Evolutionary conservation across 1,140 invertebrate genomes (phyloP).

Genomic region (Bombus soroeensis): DNA sequence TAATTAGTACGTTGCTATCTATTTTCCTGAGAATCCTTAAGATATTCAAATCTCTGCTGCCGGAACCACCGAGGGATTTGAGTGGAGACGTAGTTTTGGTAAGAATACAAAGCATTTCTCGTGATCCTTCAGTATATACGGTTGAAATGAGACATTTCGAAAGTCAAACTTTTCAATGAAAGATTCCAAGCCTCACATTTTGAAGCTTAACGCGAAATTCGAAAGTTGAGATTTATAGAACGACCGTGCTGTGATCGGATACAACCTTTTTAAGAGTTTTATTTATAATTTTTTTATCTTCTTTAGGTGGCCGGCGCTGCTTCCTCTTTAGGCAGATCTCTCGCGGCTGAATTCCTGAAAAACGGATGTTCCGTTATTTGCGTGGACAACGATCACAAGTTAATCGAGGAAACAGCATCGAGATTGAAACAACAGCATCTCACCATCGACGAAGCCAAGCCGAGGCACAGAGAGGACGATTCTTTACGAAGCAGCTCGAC

Average conservation of each 20-base stretch:
- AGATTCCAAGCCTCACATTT: rapidly evolving
- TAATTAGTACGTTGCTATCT: slow-evolving; percentile 70
- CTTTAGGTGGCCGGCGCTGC: slow-evolving; percentile 76
- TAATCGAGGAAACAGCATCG: slow-evolving; percentile 63
- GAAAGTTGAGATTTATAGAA: no score
- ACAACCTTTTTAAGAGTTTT: neutral
- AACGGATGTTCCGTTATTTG: slow-evolving; percentile 78
- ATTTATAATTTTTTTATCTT: neutral
- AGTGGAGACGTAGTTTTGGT: slow-evolving; percentile 77
- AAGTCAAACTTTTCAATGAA: neutral
- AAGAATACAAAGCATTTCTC: slow-evolving; percentile 19
- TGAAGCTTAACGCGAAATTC: neutral
- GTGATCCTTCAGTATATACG: no score
- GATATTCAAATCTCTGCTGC: slow-evolving; percentile 72
- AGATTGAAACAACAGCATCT: slow-evolving; percentile 60
- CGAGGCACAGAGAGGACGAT: slow-evolving; percentile 55
- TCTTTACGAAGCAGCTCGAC: neutral
- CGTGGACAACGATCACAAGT: slow-evolving; percentile 70
- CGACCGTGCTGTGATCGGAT: no score
- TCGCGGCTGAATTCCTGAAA: slow-evolving; percentile 76
- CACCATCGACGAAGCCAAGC: slow-evolving; percentile 51
- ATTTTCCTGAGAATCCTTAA: slow-evolving; percentile 66
- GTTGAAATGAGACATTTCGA: neutral
- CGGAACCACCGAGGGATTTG: slow-evolving; percentile 77
- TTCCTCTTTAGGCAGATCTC: slow-evolving; percentile 72